Percentiles rank a stretch among this genome's conserved stretches.
Conservation (phyloP, 2,113 vertebrate genomes). For the Diphyllodes magnificus region DNA sequence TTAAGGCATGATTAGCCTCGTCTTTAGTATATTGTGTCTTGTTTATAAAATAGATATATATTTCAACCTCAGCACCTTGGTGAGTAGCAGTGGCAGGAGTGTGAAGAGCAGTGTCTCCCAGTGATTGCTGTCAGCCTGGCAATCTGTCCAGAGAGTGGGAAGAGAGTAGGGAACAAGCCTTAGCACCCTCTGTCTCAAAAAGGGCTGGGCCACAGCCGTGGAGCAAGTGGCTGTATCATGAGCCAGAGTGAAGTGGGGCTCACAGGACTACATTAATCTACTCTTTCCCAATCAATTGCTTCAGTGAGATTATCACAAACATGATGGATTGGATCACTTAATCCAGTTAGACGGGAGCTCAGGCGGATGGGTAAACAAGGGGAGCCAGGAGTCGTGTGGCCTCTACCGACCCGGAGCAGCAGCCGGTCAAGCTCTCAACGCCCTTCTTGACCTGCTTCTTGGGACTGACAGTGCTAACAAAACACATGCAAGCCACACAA, state of each 20-base stretch:
- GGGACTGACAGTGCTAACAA: background rate
- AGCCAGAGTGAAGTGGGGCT: background rate
- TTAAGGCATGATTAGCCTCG: background rate
- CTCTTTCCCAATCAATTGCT: conserved; percentile 15
- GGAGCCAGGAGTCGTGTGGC: background rate
- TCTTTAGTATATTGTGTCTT: background rate
- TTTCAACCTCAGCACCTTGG: background rate
- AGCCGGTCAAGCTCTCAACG: background rate
- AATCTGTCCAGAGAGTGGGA: background rate
- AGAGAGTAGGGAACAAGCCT: background rate
- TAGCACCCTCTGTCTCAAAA: background rate
- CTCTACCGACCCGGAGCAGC: background rate
- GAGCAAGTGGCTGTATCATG: background rate
- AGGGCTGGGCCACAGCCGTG: background rate
- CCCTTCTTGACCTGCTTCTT: background rate
- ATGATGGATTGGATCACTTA: conserved; percentile 34
- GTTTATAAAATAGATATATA: background rate
- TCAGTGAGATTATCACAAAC: conserved; percentile 25
- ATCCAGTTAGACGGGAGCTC: background rate
- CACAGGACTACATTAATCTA: background rate
- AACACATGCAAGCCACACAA: background rate
- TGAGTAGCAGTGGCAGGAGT: background rate
- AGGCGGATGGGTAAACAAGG: background rate
- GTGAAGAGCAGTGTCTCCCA: background rate
- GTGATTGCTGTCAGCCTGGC: background rate